These are phyloP conservation scores for Athripsodes cinereus DNA, from an alignment of 2,888 invertebrate genomes.

Conservation along the genomic window DNA sequence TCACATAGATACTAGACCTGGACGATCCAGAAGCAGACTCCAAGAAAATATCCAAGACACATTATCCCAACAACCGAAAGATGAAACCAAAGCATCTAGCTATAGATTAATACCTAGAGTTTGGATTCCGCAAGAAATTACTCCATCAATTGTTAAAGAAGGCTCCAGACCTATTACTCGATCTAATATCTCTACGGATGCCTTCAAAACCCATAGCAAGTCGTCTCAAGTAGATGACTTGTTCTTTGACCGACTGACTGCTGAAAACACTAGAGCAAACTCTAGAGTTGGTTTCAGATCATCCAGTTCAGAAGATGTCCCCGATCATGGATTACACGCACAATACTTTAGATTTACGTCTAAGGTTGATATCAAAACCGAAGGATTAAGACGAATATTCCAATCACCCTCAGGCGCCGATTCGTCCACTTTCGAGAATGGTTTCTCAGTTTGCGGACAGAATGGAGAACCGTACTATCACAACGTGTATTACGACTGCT, in stretches of 20 bases:
- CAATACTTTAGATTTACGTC: neutral
- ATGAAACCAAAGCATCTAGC: neutral
- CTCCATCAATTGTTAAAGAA: constrained; percentile 3
- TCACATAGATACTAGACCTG: neutral
- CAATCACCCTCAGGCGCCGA: neutral
- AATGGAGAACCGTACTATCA: neutral
- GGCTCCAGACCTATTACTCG: constrained; percentile 6
- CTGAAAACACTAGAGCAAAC: constrained; percentile 3
- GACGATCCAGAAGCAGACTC: neutral
- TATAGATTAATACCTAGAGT: constrained; percentile 10
- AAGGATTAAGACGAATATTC: neutral
- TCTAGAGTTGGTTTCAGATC: constrained; percentile 6
- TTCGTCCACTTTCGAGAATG: constrained; percentile 3
- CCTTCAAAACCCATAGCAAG: neutral
- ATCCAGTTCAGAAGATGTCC: neutral
- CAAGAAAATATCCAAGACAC: neutral
- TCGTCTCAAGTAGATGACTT: neutral
- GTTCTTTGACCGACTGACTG: neutral
- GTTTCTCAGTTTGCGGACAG: neutral
- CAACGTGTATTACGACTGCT: neutral
- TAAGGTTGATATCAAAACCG: neutral
- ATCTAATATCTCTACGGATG: constrained; percentile 6
- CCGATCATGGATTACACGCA: neutral
- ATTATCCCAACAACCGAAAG: neutral
- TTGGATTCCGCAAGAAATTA: constrained; percentile 10